Evolutionary conservation across 2,888 invertebrate species (phyloP).

Genomic region (Proisotoma minuta): DNA sequence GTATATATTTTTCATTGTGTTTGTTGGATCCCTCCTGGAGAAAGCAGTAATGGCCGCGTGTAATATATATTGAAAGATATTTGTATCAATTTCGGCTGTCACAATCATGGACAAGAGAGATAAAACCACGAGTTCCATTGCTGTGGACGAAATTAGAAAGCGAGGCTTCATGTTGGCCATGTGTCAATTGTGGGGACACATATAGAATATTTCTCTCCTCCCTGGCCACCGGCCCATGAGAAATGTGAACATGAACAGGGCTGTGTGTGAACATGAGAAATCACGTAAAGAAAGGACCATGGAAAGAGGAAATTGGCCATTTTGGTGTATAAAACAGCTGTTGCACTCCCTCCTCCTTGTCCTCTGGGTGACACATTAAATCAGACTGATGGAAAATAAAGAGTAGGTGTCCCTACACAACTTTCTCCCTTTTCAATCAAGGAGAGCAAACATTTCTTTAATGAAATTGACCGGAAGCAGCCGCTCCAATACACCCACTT

Average conservation of each 20-base stretch:
- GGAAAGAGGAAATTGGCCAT: slow-evolving; percentile 45
- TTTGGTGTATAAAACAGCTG: slow-evolving; percentile 48
- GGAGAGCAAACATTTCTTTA: slow-evolving; percentile 46
- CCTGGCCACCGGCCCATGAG: too few relatives aligned
- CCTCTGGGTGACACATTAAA: slow-evolving; percentile 48
- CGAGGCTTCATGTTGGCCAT: slow-evolving; percentile 40
- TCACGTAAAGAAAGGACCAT: slow-evolving; percentile 31
- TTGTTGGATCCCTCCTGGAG: too few relatives aligned
- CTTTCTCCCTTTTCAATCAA: slow-evolving; percentile 43
- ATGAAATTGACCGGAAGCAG: slow-evolving; percentile 47
- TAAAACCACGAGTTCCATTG: slow-evolving; percentile 46
- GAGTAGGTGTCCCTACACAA: background rate
- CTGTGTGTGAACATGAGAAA: slow-evolving; percentile 23
- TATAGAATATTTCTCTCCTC: slow-evolving; percentile 6
- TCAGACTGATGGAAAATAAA: slow-evolving; percentile 48
- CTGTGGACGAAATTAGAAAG: slow-evolving; percentile 47
- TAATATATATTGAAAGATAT: slow-evolving; percentile 38
- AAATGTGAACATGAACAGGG: too few relatives aligned
- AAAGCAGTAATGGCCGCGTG: slow-evolving; percentile 15
- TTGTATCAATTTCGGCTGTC: slow-evolving; percentile 48
- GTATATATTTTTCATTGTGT: too few relatives aligned
- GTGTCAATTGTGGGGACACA: slow-evolving; percentile 36
- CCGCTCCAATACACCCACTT: slow-evolving; percentile 20
- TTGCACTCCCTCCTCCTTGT: slow-evolving; percentile 46
- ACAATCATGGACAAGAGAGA: slow-evolving; percentile 40